Evolutionary conservation across 1,140 invertebrate genomes (phyloP).

Genomic region (Anastatus disparis): DNA sequence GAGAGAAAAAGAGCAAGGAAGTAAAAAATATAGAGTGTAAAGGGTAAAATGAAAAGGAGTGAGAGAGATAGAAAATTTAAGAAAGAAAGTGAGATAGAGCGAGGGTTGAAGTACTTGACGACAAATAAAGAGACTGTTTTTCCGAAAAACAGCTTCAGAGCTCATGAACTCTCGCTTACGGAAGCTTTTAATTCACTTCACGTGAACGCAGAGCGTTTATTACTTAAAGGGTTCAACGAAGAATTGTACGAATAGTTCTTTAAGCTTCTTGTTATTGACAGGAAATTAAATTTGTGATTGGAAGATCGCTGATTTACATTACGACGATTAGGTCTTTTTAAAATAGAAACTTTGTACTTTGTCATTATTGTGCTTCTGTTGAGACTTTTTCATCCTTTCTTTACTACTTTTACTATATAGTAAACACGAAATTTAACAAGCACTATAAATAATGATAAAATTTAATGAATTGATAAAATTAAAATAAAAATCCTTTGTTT

Average conservation of each 20-base stretch:
- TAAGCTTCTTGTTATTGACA: slow-evolving; percentile 21
- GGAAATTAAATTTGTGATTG: slow-evolving; percentile 25
- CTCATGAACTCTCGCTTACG: slow-evolving; percentile 35
- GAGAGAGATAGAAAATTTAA: background rate
- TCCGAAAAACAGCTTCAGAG: slow-evolving; percentile 35
- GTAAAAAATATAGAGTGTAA: background rate
- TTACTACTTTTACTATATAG: too few species aligned
- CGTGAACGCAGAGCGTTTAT: background rate
- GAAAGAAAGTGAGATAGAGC: background rate
- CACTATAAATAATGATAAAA: too few species aligned
- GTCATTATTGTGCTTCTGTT: too few species aligned
- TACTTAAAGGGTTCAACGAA: background rate
- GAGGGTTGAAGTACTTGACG: slow-evolving; percentile 10
- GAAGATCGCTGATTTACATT: too few species aligned
- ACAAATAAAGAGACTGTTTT: slow-evolving; percentile 36
- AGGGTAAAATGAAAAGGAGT: background rate
- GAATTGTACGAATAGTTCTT: slow-evolving; percentile 12
- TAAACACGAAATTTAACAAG: too few species aligned
- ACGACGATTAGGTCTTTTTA: too few species aligned
- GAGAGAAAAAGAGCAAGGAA: background rate
- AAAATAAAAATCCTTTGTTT: too few species aligned
- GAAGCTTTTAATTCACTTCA: slow-evolving; percentile 39
- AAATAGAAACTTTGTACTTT: too few species aligned
- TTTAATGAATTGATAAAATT: too few species aligned
- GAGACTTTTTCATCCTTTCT: too few species aligned